Conservation (phyloP, 2,113 vertebrate species). For the Cacatua alba region DNA sequence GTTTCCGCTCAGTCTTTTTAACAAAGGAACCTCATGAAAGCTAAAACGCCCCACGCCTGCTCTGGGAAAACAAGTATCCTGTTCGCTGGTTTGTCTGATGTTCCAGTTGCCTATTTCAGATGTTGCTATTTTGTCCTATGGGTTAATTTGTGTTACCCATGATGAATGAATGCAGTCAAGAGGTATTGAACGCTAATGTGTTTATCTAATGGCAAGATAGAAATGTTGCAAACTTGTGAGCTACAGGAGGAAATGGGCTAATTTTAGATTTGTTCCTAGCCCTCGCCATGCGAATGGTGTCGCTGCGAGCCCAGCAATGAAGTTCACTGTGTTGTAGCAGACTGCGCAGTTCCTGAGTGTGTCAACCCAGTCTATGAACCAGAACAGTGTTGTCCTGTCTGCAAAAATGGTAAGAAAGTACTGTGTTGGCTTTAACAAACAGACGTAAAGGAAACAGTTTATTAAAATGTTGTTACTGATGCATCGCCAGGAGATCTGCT, state of each 20-base stretch:
- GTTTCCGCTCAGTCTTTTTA: background rate
- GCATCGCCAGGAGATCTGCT: background rate
- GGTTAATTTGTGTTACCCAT: background rate
- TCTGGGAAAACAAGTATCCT: background rate
- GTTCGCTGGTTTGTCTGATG: fast-evolving
- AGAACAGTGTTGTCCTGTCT: constrained; percentile 99
- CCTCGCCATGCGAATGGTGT: constrained; percentile 95
- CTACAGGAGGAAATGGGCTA: constrained; percentile 77
- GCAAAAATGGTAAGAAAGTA: constrained; percentile 96
- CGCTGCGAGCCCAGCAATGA: constrained; percentile 99
- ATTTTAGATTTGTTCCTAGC: constrained; percentile 84
- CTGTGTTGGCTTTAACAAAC: constrained; percentile 70
- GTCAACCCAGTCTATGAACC: constrained; percentile 99
- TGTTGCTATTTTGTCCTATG: background rate
- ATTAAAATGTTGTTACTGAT: background rate
- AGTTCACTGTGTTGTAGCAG: constrained; percentile 99
- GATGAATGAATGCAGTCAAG: constrained; percentile 32
- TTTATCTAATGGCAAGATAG: constrained; percentile 72
- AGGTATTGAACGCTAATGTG: constrained; percentile 54
- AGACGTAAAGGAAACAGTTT: constrained; percentile 31
- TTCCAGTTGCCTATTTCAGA: background rate
- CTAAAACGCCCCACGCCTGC: fast-evolving
- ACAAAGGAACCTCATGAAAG: background rate
- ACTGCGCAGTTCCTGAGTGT: constrained; percentile 98
- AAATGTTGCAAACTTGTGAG: constrained; percentile 73